Base-by-base conservation (phyloP, 2,113 vertebrate genomes). In the Mola mola region DNA sequence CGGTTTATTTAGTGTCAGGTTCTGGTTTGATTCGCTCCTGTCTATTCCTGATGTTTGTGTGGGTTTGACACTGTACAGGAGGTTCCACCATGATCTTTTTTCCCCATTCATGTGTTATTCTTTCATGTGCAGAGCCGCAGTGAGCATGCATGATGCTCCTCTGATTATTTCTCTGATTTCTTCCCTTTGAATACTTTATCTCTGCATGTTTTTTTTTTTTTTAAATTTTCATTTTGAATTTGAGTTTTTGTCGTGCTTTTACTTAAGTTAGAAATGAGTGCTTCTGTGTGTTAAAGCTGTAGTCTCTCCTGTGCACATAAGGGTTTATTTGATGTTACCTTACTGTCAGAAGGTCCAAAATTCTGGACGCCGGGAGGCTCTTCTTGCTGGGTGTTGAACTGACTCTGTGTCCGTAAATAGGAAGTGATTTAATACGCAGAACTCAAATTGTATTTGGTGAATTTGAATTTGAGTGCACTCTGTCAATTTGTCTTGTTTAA, bases 401-500 rank as follows among this genome's bases (percentile, higher is more conserved):
- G n/a, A n/a, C n/a, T n/a, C n/a, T n/a, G n/a, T n/a, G n/a, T n/a
- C n/a, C n/a, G n/a, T n/a, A n/a, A n/a, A n/a, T n/a, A n/a, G n/a
- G n/a, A n/a, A n/a, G n/a, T n/a, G n/a, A n/a, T n/a, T n/a, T n/a
- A n/a, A n/a, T n/a, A n/a, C n/a, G n/a, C n/a, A n/a, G 22, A 52
- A 19, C 47, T 37, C 25, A 13, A 66, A 21, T 17, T 53, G 21
- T 86, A 90, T 92, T 93, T 93, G 91, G 93, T n/a, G 91, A 90
- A 93, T 91, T 94, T 94, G 91, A 94, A 93, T 93, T 94, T 93
- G 91, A 94, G 93, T 93, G 24, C 58, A 22, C 20, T 21, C n/a
- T n/a, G n/a, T n/a, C n/a, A n/a, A n/a, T n/a, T n/a, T n/a, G n/a
- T n/a, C n/a, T n/a, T n/a, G n/a, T n/a, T n/a, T n/a, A n/a, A n/a